These are phyloP conservation scores for Diadema setosum DNA, from an alignment of 35 echinoderm and acorn worm genomes.

Conservation along the genomic window DNA sequence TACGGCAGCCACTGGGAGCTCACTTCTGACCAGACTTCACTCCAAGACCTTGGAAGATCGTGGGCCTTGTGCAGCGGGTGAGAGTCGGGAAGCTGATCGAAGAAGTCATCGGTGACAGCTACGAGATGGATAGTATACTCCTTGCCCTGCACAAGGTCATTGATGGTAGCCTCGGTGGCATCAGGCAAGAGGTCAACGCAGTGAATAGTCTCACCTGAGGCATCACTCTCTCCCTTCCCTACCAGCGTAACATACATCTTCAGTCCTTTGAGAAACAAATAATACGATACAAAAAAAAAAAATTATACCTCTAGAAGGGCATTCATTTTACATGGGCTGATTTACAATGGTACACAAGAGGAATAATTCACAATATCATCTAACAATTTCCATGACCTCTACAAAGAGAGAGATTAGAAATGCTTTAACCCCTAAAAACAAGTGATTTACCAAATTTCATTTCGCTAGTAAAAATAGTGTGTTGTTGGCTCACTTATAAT, in stretches of 20 bases:
- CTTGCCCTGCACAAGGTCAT: conserved; percentile 21
- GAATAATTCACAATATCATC: too few species aligned
- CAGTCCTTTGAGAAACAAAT: too few species aligned
- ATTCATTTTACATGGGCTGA: too few species aligned
- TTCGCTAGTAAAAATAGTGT: too few species aligned
- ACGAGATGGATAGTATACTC: conserved; percentile 41
- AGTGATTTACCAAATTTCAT: too few species aligned
- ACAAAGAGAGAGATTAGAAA: too few species aligned
- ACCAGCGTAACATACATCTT: conserved; percentile 21
- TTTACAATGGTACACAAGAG: too few species aligned
- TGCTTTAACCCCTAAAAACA: too few species aligned
- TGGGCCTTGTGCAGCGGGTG: conserved; percentile 6
- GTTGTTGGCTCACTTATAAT: too few species aligned
- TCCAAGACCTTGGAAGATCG: conserved; percentile 32
- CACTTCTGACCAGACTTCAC: neutral
- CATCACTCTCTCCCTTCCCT: neutral
- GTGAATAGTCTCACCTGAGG: neutral
- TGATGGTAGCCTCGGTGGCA: conserved; percentile 18
- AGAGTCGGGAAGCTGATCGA: conserved; percentile 3
- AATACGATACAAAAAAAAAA: too few species aligned
- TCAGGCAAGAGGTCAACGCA: conserved; percentile 51
- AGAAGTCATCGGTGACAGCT: conserved; percentile 66
- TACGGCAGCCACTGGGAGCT: conserved; percentile 32
- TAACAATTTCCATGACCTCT: too few species aligned
- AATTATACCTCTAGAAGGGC: too few species aligned